phyloP scores from a whole-genome alignment of 2,888 invertebrate genomes.

The Ormyrus labotus region DNA sequence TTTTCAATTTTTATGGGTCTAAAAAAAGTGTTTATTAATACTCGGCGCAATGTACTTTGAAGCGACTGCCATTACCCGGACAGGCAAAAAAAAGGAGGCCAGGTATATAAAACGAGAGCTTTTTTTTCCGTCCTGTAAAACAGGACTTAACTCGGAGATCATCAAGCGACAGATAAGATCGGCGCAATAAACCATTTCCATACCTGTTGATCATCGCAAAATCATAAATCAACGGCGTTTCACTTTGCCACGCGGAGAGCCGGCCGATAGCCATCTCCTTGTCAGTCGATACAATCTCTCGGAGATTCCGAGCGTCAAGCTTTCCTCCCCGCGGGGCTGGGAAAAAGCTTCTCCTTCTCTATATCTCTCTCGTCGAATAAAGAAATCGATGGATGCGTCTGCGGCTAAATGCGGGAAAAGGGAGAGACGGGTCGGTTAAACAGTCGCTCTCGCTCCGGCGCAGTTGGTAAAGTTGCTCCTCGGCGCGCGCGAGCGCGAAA shows the following conservation, averaged over 20 bases:
- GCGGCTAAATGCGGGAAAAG: background rate
- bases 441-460: slow-evolving; percentile 62
- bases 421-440: slow-evolving; percentile 58
- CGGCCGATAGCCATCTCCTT: slow-evolving; percentile 7
- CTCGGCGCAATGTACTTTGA: too few relatives aligned
- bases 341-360: too few relatives aligned
- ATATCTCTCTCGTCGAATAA: background rate
- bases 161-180: too few relatives aligned
- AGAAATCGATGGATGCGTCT: slow-evolving; percentile 8
- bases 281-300: slow-evolving; percentile 3
- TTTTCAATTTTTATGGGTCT: too few relatives aligned
- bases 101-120: too few relatives aligned
- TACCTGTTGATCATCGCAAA: slow-evolving; percentile 25
- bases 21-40: too few relatives aligned
- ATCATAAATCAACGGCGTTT: slow-evolving; percentile 33
- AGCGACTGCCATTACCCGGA: too few relatives aligned
- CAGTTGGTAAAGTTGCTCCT: slow-evolving; percentile 43
- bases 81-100: too few relatives aligned
- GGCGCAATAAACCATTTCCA: too few relatives aligned
- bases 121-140: too few relatives aligned
- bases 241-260: slow-evolving; percentile 3
- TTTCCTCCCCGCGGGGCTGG: slow-evolving; percentile 8
- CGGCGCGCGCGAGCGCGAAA: slow-evolving; percentile 60
- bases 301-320: slow-evolving; percentile 21
- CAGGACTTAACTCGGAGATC: too few relatives aligned